A percentile compares a stretch with the other conserved stretches of the same genome.
phyloP scores from a whole-genome alignment of 2,113 vertebrate genomes.

The Cololabis saira region DNA sequence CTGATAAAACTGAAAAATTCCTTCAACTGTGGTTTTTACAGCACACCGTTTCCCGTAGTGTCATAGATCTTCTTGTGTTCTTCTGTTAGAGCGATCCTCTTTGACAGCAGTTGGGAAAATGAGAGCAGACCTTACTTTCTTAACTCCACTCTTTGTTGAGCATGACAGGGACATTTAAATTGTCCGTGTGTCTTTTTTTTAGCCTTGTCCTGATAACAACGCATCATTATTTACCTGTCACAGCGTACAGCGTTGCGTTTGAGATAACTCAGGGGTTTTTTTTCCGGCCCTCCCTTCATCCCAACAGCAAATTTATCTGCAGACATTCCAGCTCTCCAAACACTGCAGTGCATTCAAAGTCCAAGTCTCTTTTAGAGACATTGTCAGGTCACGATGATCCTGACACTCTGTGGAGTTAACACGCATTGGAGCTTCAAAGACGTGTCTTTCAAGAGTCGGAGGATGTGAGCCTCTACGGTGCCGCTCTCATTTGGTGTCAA shows the following conservation, averaged over 20 bases:
- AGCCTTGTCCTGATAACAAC: conserved; percentile 47
- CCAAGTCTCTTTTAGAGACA: conserved; percentile 26
- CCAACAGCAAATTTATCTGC: conserved; percentile 35
- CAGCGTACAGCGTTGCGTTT: conserved; percentile 30
- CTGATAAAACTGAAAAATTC: too few relatives aligned
- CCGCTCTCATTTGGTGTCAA: conserved; percentile 55
- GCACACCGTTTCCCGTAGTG: too few relatives aligned
- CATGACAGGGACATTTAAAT: conserved; percentile 53
- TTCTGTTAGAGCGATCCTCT: conserved; percentile 12
- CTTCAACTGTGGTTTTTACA: too few relatives aligned
- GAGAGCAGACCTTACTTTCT: conserved; percentile 36
- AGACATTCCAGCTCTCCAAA: conserved; percentile 27
- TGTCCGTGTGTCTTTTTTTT: conserved; percentile 46
- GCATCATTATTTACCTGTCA: conserved; percentile 66
- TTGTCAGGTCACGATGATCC: conserved; percentile 47
- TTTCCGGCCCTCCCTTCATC: not conserved
- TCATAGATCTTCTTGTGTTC: not conserved
- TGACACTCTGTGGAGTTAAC: conserved; percentile 57
- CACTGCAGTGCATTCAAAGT: conserved; percentile 44
- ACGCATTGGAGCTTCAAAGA: conserved; percentile 55
- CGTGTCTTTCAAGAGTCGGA: conserved; percentile 44
- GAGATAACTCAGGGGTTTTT: conserved; percentile 41
- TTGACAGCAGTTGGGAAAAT: conserved; percentile 25
- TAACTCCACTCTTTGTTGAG: conserved; percentile 32
- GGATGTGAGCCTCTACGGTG: conserved; percentile 55